phyloP scores from a whole-genome alignment of 2,797 vertebrate genomes.

The Brachyrhaphis roseni region DNA sequence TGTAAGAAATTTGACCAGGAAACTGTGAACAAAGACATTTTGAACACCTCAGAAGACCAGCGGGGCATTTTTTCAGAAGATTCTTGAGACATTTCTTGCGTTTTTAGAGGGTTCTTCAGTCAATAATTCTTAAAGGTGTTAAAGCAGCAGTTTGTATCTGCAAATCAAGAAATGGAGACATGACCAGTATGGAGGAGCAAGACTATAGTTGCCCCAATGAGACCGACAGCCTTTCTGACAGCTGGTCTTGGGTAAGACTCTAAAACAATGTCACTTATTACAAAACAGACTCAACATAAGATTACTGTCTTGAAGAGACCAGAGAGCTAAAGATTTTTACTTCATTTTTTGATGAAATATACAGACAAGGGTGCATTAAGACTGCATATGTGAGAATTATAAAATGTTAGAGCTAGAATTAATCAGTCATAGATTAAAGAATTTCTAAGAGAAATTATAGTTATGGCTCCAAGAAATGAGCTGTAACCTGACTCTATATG shows the following conservation, averaged over 20 bases:
- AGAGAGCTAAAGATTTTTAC: neutral
- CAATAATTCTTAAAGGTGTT: constrained; percentile 1
- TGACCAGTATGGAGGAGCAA: constrained; percentile 35
- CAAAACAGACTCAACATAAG: neutral
- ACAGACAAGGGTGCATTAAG: neutral
- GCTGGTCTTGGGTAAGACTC: constrained; percentile 81
- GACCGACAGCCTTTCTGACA: constrained; percentile 53
- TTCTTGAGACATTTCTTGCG: neutral
- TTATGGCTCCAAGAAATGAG: neutral
- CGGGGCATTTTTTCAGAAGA: neutral
- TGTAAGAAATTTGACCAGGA: neutral
- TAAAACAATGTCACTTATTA: neutral
- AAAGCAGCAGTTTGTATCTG: constrained; percentile 2
- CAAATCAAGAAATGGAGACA: constrained; percentile 22
- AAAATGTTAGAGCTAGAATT: neutral
- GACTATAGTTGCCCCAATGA: constrained; percentile 37
- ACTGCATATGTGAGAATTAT: neutral
- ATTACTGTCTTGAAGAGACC: neutral
- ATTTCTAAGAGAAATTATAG: neutral
- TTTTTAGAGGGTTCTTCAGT: constrained; percentile 7
- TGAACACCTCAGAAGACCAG: neutral
- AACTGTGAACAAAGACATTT: neutral
- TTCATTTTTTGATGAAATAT: neutral
- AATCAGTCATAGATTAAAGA: neutral
- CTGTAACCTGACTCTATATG: neutral